A percentile compares a stretch with the other conserved stretches of the same genome.
These are phyloP conservation scores for Ficedula albicollis DNA, from an alignment of 2,797 vertebrate genomes.

Conservation along the genomic window DNA sequence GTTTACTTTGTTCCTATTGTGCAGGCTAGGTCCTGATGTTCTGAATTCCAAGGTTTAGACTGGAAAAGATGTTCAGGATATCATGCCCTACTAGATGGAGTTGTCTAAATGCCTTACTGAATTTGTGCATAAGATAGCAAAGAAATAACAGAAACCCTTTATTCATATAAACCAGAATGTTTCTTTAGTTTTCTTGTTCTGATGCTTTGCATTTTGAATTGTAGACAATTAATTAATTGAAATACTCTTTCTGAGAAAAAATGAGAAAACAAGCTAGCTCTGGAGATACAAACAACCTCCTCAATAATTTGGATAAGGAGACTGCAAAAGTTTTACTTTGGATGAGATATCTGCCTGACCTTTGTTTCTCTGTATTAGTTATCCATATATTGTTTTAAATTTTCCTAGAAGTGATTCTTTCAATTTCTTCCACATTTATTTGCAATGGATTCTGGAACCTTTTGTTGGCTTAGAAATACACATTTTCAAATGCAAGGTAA, in stretches of 20 bases:
- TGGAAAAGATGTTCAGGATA: neutral
- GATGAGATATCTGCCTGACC: neutral
- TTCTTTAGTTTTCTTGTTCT: neutral
- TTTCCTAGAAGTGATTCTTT: neutral
- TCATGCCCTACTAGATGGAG: neutral
- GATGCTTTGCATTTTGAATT: neutral
- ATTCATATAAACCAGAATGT: neutral
- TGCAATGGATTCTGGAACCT: neutral
- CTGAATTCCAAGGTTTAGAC: neutral
- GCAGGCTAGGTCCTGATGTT: neutral
- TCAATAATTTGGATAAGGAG: neutral
- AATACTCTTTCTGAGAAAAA: neutral
- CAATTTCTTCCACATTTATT: neutral
- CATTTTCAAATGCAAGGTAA: neutral
- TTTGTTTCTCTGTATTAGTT: neutral
- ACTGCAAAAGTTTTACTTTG: neutral
- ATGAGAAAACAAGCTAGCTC: neutral
- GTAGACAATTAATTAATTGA: neutral
- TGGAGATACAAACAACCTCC: neutral
- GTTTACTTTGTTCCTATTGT: neutral
- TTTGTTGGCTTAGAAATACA: neutral
- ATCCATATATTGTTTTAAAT: neutral
- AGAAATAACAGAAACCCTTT: neutral
- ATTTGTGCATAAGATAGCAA: neutral
- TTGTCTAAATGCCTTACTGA: neutral